Evolutionary conservation across 1,140 invertebrate species (phyloP).

Genomic region (Eupeodes corollae): DNA sequence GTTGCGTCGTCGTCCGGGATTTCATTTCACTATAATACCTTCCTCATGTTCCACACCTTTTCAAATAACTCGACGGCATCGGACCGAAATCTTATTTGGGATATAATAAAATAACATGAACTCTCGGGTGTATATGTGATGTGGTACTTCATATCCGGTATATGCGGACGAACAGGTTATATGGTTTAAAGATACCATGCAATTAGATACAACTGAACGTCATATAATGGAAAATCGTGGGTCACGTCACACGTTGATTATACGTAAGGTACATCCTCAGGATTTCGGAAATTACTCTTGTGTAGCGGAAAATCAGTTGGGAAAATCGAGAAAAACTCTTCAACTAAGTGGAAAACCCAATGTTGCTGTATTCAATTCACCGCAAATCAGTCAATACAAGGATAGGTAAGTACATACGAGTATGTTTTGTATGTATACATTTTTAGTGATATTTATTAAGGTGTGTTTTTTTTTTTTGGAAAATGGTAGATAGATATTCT

Average conservation of each 20-base stretch:
- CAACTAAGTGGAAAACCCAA: constrained; percentile 57
- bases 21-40: no score
- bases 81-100: no score
- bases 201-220: constrained; percentile 51
- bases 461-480: no score
- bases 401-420: constrained; percentile 38
- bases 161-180: constrained; percentile 39
- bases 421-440: background rate
- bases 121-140: no score
- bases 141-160: background rate
- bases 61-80: no score
- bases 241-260: constrained; percentile 51
- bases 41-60: no score
- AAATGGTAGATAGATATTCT: no score
- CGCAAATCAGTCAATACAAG: constrained; percentile 45
- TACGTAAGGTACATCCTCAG: constrained; percentile 50
- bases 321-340: constrained; percentile 48
- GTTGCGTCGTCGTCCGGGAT: no score
- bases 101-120: no score
- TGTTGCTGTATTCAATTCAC: constrained; percentile 49
- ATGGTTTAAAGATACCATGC: constrained; percentile 56
- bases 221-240: constrained; percentile 52
- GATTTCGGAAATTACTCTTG: constrained; percentile 62
- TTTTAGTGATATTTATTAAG: no score
- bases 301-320: constrained; percentile 53